These are phyloP conservation scores for Leptosomus discolor DNA, from an alignment of 2,113 vertebrate species.

Conservation along the genomic window DNA sequence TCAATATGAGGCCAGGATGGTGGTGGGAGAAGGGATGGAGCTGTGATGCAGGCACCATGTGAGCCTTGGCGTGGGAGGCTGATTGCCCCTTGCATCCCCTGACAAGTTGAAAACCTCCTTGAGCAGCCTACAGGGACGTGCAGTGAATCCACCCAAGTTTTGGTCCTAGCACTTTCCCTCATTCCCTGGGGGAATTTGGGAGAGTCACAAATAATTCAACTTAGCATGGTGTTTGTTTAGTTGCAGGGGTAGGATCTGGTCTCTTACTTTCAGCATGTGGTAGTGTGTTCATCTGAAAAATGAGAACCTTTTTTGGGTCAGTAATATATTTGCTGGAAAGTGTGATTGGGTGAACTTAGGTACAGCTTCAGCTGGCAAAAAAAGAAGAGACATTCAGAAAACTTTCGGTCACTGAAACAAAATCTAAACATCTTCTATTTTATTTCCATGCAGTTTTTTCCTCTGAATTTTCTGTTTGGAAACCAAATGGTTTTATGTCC, in stretches of 20 bases:
- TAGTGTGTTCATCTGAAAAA: background rate
- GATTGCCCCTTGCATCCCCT: background rate
- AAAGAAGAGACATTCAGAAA: background rate
- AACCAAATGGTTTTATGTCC: background rate
- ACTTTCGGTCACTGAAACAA: background rate
- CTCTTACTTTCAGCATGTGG: background rate
- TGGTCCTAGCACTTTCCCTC: background rate
- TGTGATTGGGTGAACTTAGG: background rate
- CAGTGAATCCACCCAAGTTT: fast-evolving
- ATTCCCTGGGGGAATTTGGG: background rate
- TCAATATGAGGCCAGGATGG: background rate
- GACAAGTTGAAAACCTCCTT: background rate
- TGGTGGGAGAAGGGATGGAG: background rate
- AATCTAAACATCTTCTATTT: background rate
- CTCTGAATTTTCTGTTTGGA: background rate
- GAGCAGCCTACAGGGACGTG: fast-evolving
- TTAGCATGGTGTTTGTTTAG: background rate
- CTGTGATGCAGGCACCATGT: background rate
- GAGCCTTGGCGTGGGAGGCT: fast-evolving
- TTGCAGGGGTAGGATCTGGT: background rate
- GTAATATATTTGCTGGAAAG: background rate
- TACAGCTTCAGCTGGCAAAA: background rate
- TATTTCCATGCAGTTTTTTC: background rate
- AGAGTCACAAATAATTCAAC: background rate
- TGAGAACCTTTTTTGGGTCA: background rate